These are phyloP conservation scores for Malurus alboscapulatus DNA, from an alignment of 2,113 vertebrate genomes.

Conservation along the genomic window DNA sequence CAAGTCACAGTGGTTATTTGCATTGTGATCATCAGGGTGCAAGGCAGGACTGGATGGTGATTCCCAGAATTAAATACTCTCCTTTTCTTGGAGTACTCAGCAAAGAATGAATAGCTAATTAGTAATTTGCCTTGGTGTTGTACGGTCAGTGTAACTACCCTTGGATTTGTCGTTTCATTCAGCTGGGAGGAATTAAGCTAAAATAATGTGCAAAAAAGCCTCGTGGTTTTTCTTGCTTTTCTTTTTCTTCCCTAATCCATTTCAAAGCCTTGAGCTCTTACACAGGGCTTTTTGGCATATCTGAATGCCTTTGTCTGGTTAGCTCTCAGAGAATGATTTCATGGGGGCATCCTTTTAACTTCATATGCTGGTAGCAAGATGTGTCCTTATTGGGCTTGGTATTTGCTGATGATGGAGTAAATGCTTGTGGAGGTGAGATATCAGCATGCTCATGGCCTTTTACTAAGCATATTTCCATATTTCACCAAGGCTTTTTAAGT, in stretches of 20 bases:
- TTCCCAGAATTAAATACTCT: conserved; percentile 26
- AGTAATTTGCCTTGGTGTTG: conserved; percentile 27
- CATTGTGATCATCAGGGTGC: neutral
- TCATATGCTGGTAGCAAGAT: neutral
- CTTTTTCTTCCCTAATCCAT: neutral
- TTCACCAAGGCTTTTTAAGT: neutral
- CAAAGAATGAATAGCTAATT: conserved; percentile 28
- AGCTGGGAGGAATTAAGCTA: neutral
- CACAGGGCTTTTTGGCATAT: neutral
- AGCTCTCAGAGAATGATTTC: neutral
- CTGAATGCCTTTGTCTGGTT: neutral
- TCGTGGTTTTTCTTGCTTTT: neutral
- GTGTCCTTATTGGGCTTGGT: neutral
- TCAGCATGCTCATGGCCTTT: neutral
- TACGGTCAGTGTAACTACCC: neutral
- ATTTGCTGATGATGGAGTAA: neutral
- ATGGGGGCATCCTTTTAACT: neutral
- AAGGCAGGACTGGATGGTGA: neutral
- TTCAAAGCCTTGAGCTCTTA: conserved; percentile 18
- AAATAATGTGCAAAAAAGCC: neutral
- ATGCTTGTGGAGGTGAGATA: neutral
- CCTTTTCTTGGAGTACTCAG: neutral
- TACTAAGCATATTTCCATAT: conserved; percentile 9
- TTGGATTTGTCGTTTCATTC: neutral
- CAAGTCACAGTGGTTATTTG: conserved; percentile 20